A percentile compares a stretch with the other conserved stretches of the same genome.
These are phyloP conservation scores for Drosophila equinoxialis DNA, from an alignment of 1,140 invertebrate genomes.

Conservation along the genomic window DNA sequence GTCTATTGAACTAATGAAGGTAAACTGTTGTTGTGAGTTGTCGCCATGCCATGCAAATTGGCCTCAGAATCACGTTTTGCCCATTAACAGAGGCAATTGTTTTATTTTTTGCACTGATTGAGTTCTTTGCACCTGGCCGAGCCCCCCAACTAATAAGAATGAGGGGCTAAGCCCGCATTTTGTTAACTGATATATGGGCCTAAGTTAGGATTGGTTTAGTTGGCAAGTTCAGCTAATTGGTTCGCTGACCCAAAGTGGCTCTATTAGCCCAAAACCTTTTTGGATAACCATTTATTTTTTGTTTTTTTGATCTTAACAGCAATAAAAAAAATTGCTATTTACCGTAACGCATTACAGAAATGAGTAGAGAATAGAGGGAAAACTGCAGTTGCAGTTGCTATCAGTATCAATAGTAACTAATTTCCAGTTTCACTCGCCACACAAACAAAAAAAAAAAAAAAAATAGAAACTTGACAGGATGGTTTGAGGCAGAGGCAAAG, in stretches of 20 bases:
- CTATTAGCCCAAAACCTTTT: slow-evolving; percentile 52
- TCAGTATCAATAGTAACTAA: slow-evolving; percentile 75
- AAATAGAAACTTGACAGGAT: too few species aligned
- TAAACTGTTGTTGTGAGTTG: slow-evolving; percentile 34
- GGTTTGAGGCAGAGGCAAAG: not conserved
- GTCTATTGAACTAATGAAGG: slow-evolving; percentile 34
- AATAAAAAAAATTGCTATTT: slow-evolving; percentile 71
- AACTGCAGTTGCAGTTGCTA: slow-evolving; percentile 57
- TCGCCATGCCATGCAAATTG: slow-evolving; percentile 72
- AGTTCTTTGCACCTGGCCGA: slow-evolving; percentile 72
- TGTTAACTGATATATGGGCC: slow-evolving; percentile 5
- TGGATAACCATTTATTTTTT: slow-evolving; percentile 23
- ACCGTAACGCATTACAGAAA: slow-evolving; percentile 71
- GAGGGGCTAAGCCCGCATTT: slow-evolving; percentile 42
- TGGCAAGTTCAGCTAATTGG: slow-evolving; percentile 57
- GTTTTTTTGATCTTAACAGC: slow-evolving; percentile 68
- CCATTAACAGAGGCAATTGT: slow-evolving; percentile 67
- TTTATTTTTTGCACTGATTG: slow-evolving; percentile 58
- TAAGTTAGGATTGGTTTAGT: slow-evolving; percentile 4
- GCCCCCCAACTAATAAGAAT: slow-evolving; percentile 31
- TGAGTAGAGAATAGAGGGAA: not conserved
- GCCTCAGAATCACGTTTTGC: slow-evolving; percentile 73
- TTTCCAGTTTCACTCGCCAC: slow-evolving; percentile 64
- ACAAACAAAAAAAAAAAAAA: slow-evolving; percentile 18
- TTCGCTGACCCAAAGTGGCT: slow-evolving; percentile 51